Evolutionary conservation across 2,888 invertebrate genomes (phyloP), one percentile per base, ranked within the genome.

Genomic region (Diarsia mendica): DNA sequence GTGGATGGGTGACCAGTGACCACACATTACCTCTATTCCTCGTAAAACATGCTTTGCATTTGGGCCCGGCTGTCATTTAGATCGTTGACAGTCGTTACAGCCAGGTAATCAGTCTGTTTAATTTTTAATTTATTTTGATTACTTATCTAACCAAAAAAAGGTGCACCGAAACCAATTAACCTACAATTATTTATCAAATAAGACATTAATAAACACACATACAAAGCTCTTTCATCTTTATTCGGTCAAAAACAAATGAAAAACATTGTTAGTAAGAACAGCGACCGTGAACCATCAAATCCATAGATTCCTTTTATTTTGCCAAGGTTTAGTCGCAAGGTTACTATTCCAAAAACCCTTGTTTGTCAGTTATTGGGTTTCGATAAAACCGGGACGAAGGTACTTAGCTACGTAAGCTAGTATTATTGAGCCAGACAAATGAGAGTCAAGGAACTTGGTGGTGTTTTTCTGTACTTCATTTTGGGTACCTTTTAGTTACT

Each of bases 311-410:
- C 28, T 60, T 67, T 71, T 72, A 67, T 83, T 80, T 77, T n/a
- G 13, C 33, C n/a, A 46, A 60, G 75, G 33, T 58, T 58, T 15
- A 15, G 33, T 64, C 76, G 28, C 53, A 63, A 77, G n/a, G 20
- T 51, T n/a, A 28, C 20, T 33, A 15, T 60, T 20, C 55, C 20
- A 44, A 69, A 67, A 78, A 63, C 23, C 71, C 79, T 67, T 78
- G 71, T 80, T 80, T 71, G 60, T 64, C 61, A 48, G 20, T 78
- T 80, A 80, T 80, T 63, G 80, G 71, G 72, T 83, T 80, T 71
- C 80, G 61, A 83, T 80, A 83, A 83, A 80, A 79, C 63, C 15
- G 79, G 23, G 33, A 67, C 63, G 51, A 55, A 64, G 63, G 48
- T 64, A 69, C 46, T 77, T 49, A 68, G 77, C 55, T 51, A 39